Evolutionary conservation across 2,113 vertebrate species (phyloP).

Genomic region (Delphinapterus leucas): DNA sequence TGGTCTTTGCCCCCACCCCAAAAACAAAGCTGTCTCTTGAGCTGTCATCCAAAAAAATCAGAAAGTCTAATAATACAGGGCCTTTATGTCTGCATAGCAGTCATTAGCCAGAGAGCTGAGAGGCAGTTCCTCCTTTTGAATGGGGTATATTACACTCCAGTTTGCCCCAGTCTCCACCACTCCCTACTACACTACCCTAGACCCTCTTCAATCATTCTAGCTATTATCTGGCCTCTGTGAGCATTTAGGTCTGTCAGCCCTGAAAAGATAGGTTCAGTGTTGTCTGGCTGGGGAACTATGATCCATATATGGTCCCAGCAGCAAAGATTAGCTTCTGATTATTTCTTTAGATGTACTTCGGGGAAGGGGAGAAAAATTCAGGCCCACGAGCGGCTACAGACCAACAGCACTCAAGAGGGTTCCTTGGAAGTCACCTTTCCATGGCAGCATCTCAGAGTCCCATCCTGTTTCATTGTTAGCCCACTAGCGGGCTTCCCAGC

Average conservation of each 20-base stretch:
- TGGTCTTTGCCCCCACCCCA: neutral
- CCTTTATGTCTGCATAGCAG: neutral
- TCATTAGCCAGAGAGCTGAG: neutral
- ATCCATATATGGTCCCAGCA: neutral
- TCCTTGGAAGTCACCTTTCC: neutral
- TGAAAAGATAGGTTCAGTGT: neutral
- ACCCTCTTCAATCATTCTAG: neutral
- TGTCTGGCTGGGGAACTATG: neutral
- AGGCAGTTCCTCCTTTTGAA: neutral
- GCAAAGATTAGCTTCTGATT: neutral
- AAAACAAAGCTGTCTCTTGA: neutral
- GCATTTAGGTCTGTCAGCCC: neutral
- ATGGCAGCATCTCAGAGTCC: fast-evolving
- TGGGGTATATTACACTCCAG: too few species aligned
- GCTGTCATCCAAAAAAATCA: neutral
- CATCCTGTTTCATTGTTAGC: neutral
- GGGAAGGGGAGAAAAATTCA: neutral
- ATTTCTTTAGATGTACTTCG: neutral
- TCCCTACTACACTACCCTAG: neutral
- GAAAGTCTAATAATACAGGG: neutral
- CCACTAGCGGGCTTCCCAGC: neutral
- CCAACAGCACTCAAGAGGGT: neutral
- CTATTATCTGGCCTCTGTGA: neutral
- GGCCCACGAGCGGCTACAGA: neutral
- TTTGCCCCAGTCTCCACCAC: neutral